These are phyloP conservation scores for Podarcis muralis DNA, from an alignment of 2,113 vertebrate genomes.

Conservation along the genomic window DNA sequence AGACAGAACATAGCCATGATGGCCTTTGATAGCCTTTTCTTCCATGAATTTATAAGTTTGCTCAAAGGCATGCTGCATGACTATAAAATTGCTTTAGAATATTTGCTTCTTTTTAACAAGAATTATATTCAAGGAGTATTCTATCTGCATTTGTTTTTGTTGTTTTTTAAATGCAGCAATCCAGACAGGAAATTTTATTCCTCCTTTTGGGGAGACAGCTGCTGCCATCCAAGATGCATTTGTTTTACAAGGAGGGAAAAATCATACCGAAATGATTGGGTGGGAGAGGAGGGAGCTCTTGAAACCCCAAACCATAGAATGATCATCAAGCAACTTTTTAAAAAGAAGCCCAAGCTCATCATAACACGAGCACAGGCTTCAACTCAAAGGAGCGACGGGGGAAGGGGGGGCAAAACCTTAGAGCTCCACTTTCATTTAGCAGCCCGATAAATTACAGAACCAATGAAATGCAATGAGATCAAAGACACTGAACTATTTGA, in stretches of 20 bases:
- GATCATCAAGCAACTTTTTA: background rate
- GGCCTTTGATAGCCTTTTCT: too few species aligned
- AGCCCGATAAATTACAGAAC: slow-evolving; percentile 59
- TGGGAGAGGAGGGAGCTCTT: background rate
- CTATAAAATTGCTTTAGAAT: too few species aligned
- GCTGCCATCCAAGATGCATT: background rate
- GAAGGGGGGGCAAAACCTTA: background rate
- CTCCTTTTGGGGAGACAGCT: background rate
- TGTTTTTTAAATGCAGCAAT: too few species aligned
- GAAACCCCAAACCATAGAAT: background rate
- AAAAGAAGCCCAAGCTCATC: background rate
- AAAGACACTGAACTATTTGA: slow-evolving; percentile 57
- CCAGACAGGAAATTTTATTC: background rate
- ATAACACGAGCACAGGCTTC: background rate
- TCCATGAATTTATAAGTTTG: too few species aligned
- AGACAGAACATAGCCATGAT: too few species aligned
- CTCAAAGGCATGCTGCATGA: too few species aligned
- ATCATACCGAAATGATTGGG: background rate
- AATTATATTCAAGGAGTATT: too few species aligned
- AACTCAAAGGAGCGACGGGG: background rate
- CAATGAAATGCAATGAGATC: slow-evolving; percentile 64
- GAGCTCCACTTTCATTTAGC: slow-evolving; percentile 46
- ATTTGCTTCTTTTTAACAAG: too few species aligned
- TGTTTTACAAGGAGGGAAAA: background rate
- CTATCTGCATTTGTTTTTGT: too few species aligned